Percentiles rank a stretch among this genome's conserved stretches.
phyloP scores from a whole-genome alignment of 2,888 invertebrate species.

The Podabrus alpinus region DNA sequence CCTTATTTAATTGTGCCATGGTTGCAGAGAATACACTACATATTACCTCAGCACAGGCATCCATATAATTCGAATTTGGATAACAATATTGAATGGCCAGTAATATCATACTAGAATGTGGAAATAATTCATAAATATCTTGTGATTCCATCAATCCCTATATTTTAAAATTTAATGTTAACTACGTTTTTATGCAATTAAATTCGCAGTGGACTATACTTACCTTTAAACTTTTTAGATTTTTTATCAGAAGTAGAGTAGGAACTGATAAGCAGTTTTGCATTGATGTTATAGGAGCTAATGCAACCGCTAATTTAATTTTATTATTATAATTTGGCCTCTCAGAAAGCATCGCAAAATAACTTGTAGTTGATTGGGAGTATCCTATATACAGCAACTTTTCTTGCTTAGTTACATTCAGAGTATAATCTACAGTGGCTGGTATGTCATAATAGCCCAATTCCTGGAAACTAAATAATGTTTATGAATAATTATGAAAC shows the following conservation, averaged over 20 bases:
- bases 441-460: conserved; percentile 68
- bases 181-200: not conserved
- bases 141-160: not conserved
- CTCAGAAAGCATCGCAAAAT: conserved; percentile 69
- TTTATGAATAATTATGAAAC: not conserved
- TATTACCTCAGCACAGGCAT: not conserved
- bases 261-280: not conserved
- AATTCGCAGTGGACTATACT: not conserved
- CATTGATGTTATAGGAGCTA: conserved; percentile 65
- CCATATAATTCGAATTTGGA: too few relatives aligned
- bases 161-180: not conserved
- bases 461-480: not conserved
- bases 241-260: not conserved
- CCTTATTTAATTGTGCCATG: not conserved
- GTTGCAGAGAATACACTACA: not conserved
- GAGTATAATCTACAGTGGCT: conserved; percentile 74
- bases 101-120: too few relatives aligned
- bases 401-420: conserved; percentile 61
- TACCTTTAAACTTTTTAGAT: not conserved
- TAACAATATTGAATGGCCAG: not conserved
- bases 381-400: conserved; percentile 79
- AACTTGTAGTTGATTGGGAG: conserved; percentile 75
- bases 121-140: not conserved
- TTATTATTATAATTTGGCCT: conserved; percentile 69
- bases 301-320: conserved; percentile 66